Conservation (phyloP, 1,140 invertebrate genomes). For the Eulimnadia texana region DNA sequence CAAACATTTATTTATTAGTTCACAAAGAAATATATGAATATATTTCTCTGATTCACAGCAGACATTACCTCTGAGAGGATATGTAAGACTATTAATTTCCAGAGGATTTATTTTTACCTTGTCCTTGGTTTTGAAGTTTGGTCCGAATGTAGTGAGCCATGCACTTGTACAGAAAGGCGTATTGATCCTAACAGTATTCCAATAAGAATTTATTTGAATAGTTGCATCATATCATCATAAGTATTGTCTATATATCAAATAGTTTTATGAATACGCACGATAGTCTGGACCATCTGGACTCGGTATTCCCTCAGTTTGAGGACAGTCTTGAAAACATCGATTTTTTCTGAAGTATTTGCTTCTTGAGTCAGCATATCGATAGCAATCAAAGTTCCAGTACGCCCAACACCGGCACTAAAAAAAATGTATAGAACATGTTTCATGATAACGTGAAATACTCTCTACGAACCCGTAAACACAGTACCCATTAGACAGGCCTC, state of each 20-base stretch:
- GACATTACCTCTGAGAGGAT: no score
- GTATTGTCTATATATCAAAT: neutral
- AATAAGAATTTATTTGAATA: neutral
- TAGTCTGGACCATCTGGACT: neutral
- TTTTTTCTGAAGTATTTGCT: neutral
- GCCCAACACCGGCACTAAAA: conserved; percentile 27
- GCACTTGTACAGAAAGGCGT: conserved; percentile 2
- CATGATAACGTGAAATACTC: no score
- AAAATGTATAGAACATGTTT: no score
- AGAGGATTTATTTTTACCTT: no score
- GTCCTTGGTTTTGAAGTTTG: no score
- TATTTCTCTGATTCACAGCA: no score
- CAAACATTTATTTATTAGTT: no score
- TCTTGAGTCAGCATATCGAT: neutral
- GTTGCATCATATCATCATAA: neutral
- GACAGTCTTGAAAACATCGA: conserved; percentile 2
- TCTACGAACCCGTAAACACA: no score
- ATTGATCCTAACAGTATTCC: neutral
- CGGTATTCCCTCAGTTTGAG: neutral
- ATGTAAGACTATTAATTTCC: no score
- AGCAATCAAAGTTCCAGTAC: conserved; percentile 6
- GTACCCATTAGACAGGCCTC: no score
- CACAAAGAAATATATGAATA: no score
- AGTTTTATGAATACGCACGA: neutral
- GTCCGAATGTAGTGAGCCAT: conserved; percentile 1